Conservation (phyloP, 2,797 vertebrate genomes). For the Anas acuta region DNA sequence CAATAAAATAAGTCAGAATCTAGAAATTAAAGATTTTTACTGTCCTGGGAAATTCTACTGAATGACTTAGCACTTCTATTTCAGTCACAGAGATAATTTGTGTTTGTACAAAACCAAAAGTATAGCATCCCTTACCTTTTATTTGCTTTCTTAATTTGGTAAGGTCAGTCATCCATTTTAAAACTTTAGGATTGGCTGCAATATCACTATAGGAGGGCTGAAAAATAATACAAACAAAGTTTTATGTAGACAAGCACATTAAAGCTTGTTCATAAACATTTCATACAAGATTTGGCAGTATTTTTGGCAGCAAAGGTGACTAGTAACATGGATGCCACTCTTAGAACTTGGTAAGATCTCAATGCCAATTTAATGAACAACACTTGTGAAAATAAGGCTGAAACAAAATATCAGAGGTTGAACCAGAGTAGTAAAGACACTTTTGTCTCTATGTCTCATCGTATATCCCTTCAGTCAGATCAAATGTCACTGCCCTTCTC, state of each 20-base stretch:
- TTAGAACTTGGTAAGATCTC: background rate
- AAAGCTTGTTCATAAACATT: background rate
- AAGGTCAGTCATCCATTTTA: slow-evolving; percentile 99
- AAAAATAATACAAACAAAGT: slow-evolving; percentile 20
- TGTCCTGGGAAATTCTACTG: background rate
- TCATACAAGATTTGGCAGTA: background rate
- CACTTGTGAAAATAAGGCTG: background rate
- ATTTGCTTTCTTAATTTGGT: slow-evolving; percentile 96
- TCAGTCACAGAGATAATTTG: background rate
- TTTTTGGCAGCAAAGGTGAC: background rate
- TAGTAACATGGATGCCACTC: background rate
- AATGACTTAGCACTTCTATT: background rate
- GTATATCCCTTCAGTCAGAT: background rate
- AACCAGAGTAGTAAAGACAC: background rate
- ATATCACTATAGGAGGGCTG: slow-evolving; percentile 96
- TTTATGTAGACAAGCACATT: background rate
- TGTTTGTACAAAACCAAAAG: background rate
- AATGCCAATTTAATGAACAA: background rate
- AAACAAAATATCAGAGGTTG: background rate
- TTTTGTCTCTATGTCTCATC: background rate
- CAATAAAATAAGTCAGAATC: background rate
- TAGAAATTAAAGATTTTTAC: background rate
- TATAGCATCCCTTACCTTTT: slow-evolving; percentile 85
- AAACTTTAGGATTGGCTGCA: slow-evolving; percentile 96
- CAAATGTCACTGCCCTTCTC: background rate